Percentiles rank a stretch among this genome's conserved stretches.
Evolutionary conservation across 35 echinoderm and acorn worm genomes (phyloP).

Genomic region (Amphiura filiformis): DNA sequence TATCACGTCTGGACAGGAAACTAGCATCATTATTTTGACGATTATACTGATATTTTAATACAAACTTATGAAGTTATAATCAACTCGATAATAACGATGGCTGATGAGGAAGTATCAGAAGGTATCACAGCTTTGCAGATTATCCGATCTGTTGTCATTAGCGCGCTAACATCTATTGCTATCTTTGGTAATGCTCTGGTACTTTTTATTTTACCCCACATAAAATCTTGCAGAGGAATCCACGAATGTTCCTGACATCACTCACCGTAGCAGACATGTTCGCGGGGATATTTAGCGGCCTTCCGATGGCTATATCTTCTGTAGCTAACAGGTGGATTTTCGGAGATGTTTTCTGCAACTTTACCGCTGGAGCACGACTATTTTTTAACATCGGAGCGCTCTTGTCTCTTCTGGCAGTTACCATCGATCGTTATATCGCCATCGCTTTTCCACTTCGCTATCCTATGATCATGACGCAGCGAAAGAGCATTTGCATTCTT

Average conservation of each 20-base stretch:
- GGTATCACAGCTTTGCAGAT: too few species aligned
- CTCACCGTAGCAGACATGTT: constrained; percentile 13
- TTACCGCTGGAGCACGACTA: neutral
- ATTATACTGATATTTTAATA: too few species aligned
- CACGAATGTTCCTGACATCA: constrained; percentile 11
- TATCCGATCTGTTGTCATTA: too few species aligned
- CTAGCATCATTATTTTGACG: too few species aligned
- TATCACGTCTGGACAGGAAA: too few species aligned
- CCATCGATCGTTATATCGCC: constrained; percentile 8
- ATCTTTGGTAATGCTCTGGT: too few species aligned
- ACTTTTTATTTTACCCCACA: too few species aligned
- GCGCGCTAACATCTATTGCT: too few species aligned
- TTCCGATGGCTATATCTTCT: neutral
- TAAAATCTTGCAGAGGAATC: neutral
- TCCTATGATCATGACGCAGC: neutral
- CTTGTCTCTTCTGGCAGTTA: neutral
- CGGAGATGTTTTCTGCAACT: neutral
- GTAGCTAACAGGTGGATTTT: neutral
- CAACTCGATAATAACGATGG: too few species aligned
- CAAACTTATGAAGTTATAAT: too few species aligned
- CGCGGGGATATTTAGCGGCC: neutral
- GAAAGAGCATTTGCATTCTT: neutral
- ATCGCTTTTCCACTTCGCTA: constrained; percentile 22
- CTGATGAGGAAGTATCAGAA: too few species aligned
- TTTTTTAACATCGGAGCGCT: neutral